These are phyloP conservation scores for Eclectus roratus DNA, from an alignment of 2,113 vertebrate genomes.

Conservation along the genomic window DNA sequence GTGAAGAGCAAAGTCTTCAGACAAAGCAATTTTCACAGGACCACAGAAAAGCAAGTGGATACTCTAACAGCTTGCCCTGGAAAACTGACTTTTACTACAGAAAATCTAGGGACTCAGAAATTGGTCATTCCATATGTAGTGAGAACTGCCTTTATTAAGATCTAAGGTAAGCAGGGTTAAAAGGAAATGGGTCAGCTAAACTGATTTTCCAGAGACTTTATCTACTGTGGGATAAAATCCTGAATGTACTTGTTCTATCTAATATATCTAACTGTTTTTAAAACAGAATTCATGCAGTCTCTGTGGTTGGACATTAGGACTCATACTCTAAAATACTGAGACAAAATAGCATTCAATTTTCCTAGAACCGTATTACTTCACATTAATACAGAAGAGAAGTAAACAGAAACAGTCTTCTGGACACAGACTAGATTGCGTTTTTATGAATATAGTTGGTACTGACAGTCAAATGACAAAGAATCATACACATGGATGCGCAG, in stretches of 20 bases:
- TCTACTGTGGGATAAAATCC: not conserved
- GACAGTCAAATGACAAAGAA: not conserved
- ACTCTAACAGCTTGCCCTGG: not conserved
- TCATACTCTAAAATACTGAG: not conserved
- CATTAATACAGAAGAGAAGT: not conserved
- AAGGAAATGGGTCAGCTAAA: not conserved
- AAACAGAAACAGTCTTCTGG: not conserved
- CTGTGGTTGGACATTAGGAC: not conserved
- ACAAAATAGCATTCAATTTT: not conserved
- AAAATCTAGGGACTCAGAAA: slow-evolving; percentile 11
- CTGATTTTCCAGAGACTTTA: slow-evolving; percentile 1
- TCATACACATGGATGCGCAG: not conserved
- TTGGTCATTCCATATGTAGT: not conserved
- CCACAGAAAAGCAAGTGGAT: not conserved
- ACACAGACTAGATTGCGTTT: not conserved
- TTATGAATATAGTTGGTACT: not conserved
- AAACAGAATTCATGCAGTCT: not conserved
- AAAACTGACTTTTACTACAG: not conserved
- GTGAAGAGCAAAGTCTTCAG: not conserved
- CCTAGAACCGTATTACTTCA: not conserved
- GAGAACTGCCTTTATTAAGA: slow-evolving; percentile 43
- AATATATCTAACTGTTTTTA: not conserved
- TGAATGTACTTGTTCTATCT: not conserved
- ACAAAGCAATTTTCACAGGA: not conserved
- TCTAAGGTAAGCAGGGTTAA: not conserved